Evolutionary conservation across 2,113 vertebrate species (phyloP), one percentile per base, ranked within the genome.

Genomic region (Amia ocellicauda): DNA sequence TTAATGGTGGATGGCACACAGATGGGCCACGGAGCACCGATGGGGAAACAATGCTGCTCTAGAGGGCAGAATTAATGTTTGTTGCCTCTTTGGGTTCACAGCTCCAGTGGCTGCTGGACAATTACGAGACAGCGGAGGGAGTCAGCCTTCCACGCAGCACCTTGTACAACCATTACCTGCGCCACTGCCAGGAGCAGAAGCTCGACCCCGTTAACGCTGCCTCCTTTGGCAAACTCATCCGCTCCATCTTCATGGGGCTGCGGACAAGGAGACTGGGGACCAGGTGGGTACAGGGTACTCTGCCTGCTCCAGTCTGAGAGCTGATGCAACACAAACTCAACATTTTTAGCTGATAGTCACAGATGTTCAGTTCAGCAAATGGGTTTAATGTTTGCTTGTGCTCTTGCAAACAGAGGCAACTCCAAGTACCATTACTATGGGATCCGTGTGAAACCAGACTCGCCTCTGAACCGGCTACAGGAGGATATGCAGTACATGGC

Each of bases 391-490:
- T 17, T 16, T 14, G 8, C 53, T 17, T 20, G 7, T 22, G 9
- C 50, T 42, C 58, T 66, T 3, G 59, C 27, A 75, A 58, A 10
- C 75, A 99, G 97, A 83, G 97, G 97, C 42, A 99, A 99, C 82
- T 99, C 96, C 1, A 99, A 99, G 71, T 99, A 99, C 57, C 97
- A 99, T 69, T 99, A 99, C 72, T 99, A 98, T 0, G 97, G 97
- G 47, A 99, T 99, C 78, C 93, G 97, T 0, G 91, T 99, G 16
- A 99, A 99, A 79, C 96, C 97, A 0, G 96, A 98, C 81, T 99
- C 97, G 0, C 96, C 96, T 0, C 88, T 98, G 64, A 97, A 97
- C 73, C 92, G 93, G 63, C 76, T 98, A 67, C 97, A 97, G 83
- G 96, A 99, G 71, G 96, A 99, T 74, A 91, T 92, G 1, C 95